Evolutionary conservation across 2,113 vertebrate genomes (phyloP), one percentile per base, ranked within the genome.

Genomic region (Bujurquina vittata): DNA sequence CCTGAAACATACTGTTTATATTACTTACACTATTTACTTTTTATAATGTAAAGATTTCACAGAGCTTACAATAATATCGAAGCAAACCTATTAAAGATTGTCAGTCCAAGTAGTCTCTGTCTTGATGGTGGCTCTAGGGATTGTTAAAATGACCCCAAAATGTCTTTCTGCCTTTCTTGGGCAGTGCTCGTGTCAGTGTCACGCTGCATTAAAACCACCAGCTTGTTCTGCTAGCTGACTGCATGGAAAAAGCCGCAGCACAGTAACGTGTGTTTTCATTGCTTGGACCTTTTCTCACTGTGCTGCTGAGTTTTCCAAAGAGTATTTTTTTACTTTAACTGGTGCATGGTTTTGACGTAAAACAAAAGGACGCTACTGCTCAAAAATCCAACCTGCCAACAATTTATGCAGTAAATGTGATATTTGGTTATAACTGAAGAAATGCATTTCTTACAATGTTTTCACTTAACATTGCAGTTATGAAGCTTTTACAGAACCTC

Each of bases 61-160:
- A 54, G 67, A 3, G 18, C 18, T 37, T 29, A 1, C 14, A 72
- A 54, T 11, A 54, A 18, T 54, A 52, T 72, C 20, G 67, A 72
- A 72, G 67, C 17, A 0, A 54, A 33, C 46, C 5, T 2, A 18
- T 33, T 72, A 18, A 77, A 22, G 43, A 20, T 54, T 77, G 58
- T 60, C 10, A 49, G 17, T 18, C 23, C 11, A 60, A 26, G 58
- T 15, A 77, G 67, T 72, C 17, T 79, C 29, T 77, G 37, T 57
- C 73, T 79, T 77, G 62, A n/a, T 31, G 81, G 54, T 72, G 60
- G 58, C 67, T 76, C 59, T 49, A 52, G 57, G 15, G 80, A 59
- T 60, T 81, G 22, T 78, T 46, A 81, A 54, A 79, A 23, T 84
- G 81, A 88, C 84, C 89, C 29, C 29, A 82, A 89, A 84, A 82